Conservation (phyloP, 2,113 vertebrate species). For the Meriones unguiculatus region DNA sequence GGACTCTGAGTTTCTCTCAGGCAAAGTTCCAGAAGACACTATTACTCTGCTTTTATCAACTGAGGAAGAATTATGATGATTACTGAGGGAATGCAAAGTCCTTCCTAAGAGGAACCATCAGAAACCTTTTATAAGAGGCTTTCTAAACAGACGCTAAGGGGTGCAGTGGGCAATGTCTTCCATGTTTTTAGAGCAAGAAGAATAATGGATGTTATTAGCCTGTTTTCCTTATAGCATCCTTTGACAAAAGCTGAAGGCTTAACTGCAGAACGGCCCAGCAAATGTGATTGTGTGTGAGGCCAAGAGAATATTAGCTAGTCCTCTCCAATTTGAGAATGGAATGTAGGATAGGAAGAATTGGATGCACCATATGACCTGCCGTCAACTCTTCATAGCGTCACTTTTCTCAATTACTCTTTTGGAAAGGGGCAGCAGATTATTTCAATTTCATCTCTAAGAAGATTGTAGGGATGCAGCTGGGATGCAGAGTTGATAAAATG, state of each 20-base stretch:
- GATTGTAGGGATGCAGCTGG: neutral
- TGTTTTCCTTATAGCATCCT: neutral
- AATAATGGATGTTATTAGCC: slow-evolving; percentile 23
- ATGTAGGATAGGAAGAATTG: slow-evolving; percentile 49
- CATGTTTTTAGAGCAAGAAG: neutral
- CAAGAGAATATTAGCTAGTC: slow-evolving; percentile 40
- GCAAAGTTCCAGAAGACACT: slow-evolving; percentile 25
- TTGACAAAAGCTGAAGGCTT: slow-evolving; percentile 42
- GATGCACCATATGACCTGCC: neutral
- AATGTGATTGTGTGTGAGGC: slow-evolving; percentile 28
- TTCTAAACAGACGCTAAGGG: slow-evolving; percentile 49
- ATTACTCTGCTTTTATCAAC: slow-evolving; percentile 46
- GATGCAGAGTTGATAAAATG: too few species aligned
- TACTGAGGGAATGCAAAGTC: slow-evolving; percentile 17
- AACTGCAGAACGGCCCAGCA: slow-evolving; percentile 36
- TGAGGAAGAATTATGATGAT: neutral
- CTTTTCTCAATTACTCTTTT: slow-evolving; percentile 44
- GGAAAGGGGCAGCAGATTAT: slow-evolving; percentile 41
- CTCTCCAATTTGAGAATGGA: neutral
- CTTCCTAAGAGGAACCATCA: slow-evolving; percentile 33
- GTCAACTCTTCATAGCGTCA: slow-evolving; percentile 46
- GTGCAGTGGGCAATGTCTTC: neutral
- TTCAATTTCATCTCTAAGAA: slow-evolving; percentile 44
- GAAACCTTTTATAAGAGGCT: neutral
- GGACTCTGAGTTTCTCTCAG: neutral